Base-by-base conservation (phyloP, 2,888 invertebrate genomes). In the Microplitis deprimator region DNA sequence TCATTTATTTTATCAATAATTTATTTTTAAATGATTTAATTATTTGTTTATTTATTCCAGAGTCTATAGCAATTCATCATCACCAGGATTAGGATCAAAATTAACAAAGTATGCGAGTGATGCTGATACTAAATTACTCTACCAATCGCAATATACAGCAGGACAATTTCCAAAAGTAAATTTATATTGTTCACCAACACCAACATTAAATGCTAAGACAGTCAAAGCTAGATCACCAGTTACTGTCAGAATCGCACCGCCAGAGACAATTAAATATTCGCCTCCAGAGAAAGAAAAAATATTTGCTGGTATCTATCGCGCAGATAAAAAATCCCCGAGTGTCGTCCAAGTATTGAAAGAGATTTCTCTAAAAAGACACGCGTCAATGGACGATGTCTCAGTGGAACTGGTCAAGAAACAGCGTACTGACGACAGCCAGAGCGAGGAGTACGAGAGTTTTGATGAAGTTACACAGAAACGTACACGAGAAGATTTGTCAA, bases 101-200 rank as follows among this genome's bases (percentile, higher is more conserved):
- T 76, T 90, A 71, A 86, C 87, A 3, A 89, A 87, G 77, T 90
- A 90, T 72, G 89, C 89, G 1, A 81, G 85, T 0, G 89, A 89
- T 81, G 87, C 87, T 1, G 88, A 83, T 68, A 84, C 68, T 16
- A 89, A 86, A 77, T 80, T 89, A 41, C 85, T 84, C 2, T 86
- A 87, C 79, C 89, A 88, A 41, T 81, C 88, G 16, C 88, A 88
- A 39, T 90, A 90, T 73, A 83, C 82, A 3, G 81, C 86, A 10
- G 89, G 89, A 0, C 89, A 89, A 60, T 89, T 89, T 84, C 89
- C 89, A 39, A 86, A 85, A 81, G 86, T 89, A 4, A 89, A 89
- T 84, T 81, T 90, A 1, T 82, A 86, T 68, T 85, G 86, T 1
- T 86, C 82, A 79, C 86, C 88, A 4, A 81, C 83, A 5, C 89